Base-by-base conservation (phyloP, 2,888 invertebrate genomes). In the Caprella mutica region DNA sequence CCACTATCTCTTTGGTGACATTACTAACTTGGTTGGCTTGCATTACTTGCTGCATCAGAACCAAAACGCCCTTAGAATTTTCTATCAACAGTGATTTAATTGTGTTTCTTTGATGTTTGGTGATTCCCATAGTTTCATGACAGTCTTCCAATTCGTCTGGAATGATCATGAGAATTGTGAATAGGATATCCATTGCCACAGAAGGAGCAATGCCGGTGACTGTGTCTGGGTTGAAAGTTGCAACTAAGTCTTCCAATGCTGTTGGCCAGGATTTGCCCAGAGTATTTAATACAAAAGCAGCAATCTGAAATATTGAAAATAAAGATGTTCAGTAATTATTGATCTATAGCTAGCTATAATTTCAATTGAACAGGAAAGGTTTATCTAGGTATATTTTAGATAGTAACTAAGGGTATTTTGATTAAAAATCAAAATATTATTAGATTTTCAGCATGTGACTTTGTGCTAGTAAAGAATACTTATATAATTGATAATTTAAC, bases 11-110 rank as follows among this genome's bases (percentile, higher is more conserved):
- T 35, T 63, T 63, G n/a, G 56, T 57, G n/a, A 63, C 55, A 38
- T 63, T 63, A 50, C 63, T 63, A 29, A 63, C 56, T 39, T 63
- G 63, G 38, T 33, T 38, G n/a, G 63, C 59, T 30, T 60, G 59
- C 57, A 63, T 58, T 17, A 59, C 59, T 53, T 63, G 63, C 27
- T 55, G 53, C 27, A 59, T 63, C 43, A 63, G 50, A 50, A 43
- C 60, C 52, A 63, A 44, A 52, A 35, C 52, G 26, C 38, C 40
- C 19, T 53, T 38, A n/a, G 53, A 39, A 24, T 38, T 53, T 19
- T 53, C 23, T n/a, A 23, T 14, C 27, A 53, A 42, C 19, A 38
- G 39, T 14, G 24, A 17, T 24, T 26, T 53, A n/a, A 53, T 42
- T 21, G 38, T 26, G n/a, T 53, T 38, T 27, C 29, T 53, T 8